Conservation (phyloP, 1,140 invertebrate species). For the Zaprionus camerounensis region DNA sequence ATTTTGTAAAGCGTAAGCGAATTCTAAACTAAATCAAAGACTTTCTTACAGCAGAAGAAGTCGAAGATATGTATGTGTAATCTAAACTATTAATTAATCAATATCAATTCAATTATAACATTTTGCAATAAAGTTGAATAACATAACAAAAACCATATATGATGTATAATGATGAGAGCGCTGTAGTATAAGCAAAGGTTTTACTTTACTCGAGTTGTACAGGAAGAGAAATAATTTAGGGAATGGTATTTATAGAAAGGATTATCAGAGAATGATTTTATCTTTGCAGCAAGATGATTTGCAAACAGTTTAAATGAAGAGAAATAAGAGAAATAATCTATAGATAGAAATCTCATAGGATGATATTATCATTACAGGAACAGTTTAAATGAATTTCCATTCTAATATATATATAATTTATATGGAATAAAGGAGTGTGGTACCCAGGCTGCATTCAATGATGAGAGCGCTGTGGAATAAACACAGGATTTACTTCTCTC, state of each 20-base stretch:
- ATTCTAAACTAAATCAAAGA: conserved; percentile 40
- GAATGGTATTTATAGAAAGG: neutral
- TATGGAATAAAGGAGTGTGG: too few species aligned
- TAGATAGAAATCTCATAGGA: neutral
- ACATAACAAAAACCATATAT: conserved; percentile 42
- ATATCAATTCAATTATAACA: conserved; percentile 49
- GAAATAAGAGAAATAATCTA: neutral
- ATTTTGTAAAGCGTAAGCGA: conserved; percentile 39
- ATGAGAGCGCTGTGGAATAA: conserved; percentile 19
- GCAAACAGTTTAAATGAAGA: too few species aligned
- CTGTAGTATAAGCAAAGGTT: neutral
- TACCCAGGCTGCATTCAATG: neutral
- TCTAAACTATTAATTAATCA: conserved; percentile 29
- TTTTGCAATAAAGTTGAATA: conserved; percentile 81
- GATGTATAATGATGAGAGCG: conserved; percentile 39
- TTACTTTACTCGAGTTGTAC: neutral
- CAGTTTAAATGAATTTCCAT: neutral
- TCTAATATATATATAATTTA: too few species aligned
- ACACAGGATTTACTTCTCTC: neutral
- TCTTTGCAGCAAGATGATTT: neutral
- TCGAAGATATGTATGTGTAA: conserved; percentile 23
- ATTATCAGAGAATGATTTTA: neutral
- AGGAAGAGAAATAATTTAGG: neutral
- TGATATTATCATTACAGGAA: neutral
- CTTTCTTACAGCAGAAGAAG: neutral